Evolutionary conservation across 2,888 invertebrate species (phyloP).

Genomic region (Diarsia mendica): DNA sequence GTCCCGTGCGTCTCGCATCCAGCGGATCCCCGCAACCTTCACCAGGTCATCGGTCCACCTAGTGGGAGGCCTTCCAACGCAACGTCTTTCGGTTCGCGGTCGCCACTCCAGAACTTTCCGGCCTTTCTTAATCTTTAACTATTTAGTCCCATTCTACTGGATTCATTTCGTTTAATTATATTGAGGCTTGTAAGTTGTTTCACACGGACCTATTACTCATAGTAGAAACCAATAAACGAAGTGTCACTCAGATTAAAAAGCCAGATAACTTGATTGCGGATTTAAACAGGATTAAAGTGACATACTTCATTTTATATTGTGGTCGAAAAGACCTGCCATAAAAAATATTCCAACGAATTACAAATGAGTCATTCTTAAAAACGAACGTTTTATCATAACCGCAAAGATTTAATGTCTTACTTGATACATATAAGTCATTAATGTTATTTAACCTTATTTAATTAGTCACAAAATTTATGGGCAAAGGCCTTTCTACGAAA

Average conservation of each 20-base stretch:
- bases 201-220: slow-evolving; percentile 42
- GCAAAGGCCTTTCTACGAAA: slow-evolving; percentile 51
- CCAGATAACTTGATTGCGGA: slow-evolving; percentile 56
- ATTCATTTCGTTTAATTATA: neutral
- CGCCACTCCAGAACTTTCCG: no score
- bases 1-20: no score
- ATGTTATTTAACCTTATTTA: slow-evolving; percentile 58
- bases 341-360: slow-evolving; percentile 50
- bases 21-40: no score
- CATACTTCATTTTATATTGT: slow-evolving; percentile 24
- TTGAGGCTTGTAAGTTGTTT: neutral
- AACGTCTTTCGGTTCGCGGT: no score
- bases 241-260: slow-evolving; percentile 58
- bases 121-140: no score
- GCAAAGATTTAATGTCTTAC: slow-evolving; percentile 34
- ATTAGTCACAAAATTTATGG: slow-evolving; percentile 64
- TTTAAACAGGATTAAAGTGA: slow-evolving; percentile 54
- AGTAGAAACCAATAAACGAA: slow-evolving; percentile 42
- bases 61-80: no score
- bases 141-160: no score
- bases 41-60: no score
- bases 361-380: slow-evolving; percentile 59
- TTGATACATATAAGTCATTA: slow-evolving; percentile 55
- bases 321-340: slow-evolving; percentile 27
- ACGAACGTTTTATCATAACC: slow-evolving; percentile 27